Evolutionary conservation across 2,888 invertebrate genomes (phyloP).

Genomic region (Pandemis heparana): DNA sequence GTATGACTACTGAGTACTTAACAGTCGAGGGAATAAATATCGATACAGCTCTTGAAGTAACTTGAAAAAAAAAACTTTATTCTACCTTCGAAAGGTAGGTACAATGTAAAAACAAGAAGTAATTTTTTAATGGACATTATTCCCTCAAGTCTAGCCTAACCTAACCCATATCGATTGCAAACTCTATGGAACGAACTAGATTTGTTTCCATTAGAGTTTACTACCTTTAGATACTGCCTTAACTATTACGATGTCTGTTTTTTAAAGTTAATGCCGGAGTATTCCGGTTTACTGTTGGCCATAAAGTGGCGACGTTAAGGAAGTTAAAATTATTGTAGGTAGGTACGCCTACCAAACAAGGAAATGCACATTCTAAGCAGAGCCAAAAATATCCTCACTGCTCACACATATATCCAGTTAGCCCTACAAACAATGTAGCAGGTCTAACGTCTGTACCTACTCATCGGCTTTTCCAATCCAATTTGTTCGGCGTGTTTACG

Average conservation of each 20-base stretch:
- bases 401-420: constrained; percentile 29
- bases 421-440: constrained; percentile 29
- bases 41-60: too few relatives aligned
- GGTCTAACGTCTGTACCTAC: constrained; percentile 12
- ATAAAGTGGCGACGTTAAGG: constrained; percentile 27
- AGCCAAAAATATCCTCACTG: constrained; percentile 65
- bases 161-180: background rate
- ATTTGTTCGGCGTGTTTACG: constrained; percentile 58
- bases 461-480: constrained; percentile 46
- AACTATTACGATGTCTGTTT: constrained; percentile 29
- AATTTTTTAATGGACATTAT: too few relatives aligned
- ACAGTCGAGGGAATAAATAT: too few relatives aligned
- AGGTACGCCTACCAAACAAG: constrained; percentile 58
- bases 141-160: too few relatives aligned
- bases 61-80: too few relatives aligned
- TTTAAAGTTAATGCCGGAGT: constrained; percentile 31
- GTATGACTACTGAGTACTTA: too few relatives aligned
- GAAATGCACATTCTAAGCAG: constrained; percentile 67
- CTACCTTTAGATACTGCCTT: constrained; percentile 2
- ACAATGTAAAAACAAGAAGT: too few relatives aligned
- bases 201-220: background rate
- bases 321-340: constrained; percentile 30
- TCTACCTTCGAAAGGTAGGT: too few relatives aligned
- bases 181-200: background rate
- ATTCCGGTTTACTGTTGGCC: constrained; percentile 33